phyloP scores from a whole-genome alignment of 23 tunicate genomes.

The Halocynthia roretzi region DNA sequence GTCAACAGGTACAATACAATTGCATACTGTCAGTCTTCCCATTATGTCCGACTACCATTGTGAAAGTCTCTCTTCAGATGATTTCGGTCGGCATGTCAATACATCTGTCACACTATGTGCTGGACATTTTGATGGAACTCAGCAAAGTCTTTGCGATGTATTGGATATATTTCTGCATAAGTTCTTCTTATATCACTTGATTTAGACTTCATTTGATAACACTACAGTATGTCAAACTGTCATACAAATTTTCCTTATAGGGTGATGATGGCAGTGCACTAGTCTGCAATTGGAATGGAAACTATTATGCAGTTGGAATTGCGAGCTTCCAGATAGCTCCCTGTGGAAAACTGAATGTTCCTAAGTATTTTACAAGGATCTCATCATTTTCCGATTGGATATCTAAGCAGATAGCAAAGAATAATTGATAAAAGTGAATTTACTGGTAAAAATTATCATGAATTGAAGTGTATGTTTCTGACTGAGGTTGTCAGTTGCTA shows the following conservation, averaged over 20 bases:
- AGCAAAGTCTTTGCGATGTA: constrained; percentile 63
- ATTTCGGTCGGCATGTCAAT: constrained; percentile 44
- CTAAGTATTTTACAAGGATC: constrained; percentile 47
- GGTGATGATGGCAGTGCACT: constrained; percentile 59
- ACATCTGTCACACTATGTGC: constrained; percentile 51
- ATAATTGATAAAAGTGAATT: too few species aligned
- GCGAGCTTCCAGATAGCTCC: constrained; percentile 43
- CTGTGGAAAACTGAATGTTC: constrained; percentile 39
- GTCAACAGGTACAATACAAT: constrained; percentile 1
- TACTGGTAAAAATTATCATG: too few species aligned
- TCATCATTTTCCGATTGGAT: constrained; percentile 40
- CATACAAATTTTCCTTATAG: constrained; percentile 4
- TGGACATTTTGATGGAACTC: constrained; percentile 65
- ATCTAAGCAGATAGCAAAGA: too few species aligned
- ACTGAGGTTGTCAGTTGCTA: too few species aligned
- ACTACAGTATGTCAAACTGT: not conserved
- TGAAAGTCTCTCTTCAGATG: constrained; percentile 12
- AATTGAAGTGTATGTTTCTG: too few species aligned
- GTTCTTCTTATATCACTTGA: not conserved
- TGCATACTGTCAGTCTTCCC: constrained; percentile 45
- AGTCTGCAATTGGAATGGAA: constrained; percentile 51
- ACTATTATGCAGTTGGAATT: constrained; percentile 45
- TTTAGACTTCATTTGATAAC: not conserved
- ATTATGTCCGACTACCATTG: constrained; percentile 49
- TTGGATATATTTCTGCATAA: not conserved